These are phyloP conservation scores for Anadara kagoshimensis DNA, from an alignment of 1,140 invertebrate genomes.

Conservation along the genomic window DNA sequence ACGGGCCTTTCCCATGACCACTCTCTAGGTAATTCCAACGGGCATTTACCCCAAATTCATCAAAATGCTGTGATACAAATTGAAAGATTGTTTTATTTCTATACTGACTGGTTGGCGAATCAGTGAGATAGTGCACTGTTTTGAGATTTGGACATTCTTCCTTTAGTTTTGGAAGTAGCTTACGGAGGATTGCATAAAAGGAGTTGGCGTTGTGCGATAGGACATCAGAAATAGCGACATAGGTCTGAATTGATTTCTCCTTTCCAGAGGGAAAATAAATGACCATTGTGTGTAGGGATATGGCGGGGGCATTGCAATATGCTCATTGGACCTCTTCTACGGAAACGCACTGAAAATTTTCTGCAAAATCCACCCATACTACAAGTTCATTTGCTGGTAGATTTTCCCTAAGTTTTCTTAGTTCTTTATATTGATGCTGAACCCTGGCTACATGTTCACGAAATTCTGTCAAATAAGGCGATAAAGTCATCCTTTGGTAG, in stretches of 20 bases:
- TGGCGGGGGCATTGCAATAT: slow-evolving; percentile 19
- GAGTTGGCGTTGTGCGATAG: slow-evolving; percentile 16
- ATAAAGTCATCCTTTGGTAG: background rate
- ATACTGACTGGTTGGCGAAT: slow-evolving; percentile 18
- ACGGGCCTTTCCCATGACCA: slow-evolving; percentile 35
- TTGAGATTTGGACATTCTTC: background rate
- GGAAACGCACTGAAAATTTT: slow-evolving; percentile 41
- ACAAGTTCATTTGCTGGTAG: background rate
- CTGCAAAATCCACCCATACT: slow-evolving; percentile 15
- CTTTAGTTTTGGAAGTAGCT: slow-evolving; percentile 13
- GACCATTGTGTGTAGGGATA: slow-evolving; percentile 19
- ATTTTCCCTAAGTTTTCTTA: background rate
- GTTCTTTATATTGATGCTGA: slow-evolving; percentile 1
- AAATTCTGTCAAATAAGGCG: background rate
- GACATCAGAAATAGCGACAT: slow-evolving; percentile 17
- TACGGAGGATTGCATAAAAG: slow-evolving; percentile 1
- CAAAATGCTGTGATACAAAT: slow-evolving; percentile 6
- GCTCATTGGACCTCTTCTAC: slow-evolving; percentile 43
- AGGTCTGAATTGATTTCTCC: slow-evolving; percentile 6
- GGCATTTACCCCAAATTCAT: slow-evolving; percentile 11
- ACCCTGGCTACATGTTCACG: background rate
- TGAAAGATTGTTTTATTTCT: slow-evolving; percentile 15
- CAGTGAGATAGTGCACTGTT: slow-evolving; percentile 16
- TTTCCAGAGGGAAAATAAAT: background rate
- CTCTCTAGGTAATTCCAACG: slow-evolving; percentile 22